Evolutionary conservation across 2,113 vertebrate species (phyloP).

Genomic region (Peromyscus maniculatus): DNA sequence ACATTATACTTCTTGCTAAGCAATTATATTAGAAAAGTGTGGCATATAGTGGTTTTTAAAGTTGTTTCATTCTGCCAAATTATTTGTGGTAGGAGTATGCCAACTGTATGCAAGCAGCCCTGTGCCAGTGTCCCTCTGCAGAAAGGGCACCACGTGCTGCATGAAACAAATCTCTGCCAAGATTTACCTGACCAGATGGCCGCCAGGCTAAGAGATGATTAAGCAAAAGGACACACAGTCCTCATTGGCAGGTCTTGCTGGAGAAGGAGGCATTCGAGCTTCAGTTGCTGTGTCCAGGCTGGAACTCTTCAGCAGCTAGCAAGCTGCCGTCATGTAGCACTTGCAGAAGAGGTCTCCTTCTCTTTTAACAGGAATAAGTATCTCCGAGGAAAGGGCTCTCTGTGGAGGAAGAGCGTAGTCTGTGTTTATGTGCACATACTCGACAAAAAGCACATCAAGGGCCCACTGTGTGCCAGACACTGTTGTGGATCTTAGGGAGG

Average conservation of each 20-base stretch:
- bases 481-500: background rate
- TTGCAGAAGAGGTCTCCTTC: conserved; percentile 63
- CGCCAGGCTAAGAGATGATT: background rate
- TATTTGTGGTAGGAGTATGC: conserved; percentile 13
- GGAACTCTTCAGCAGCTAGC: background rate
- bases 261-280: background rate
- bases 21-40: background rate
- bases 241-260: background rate
- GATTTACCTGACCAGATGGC: background rate
- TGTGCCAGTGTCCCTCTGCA: background rate
- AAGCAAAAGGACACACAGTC: background rate
- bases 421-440: background rate
- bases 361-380: conserved; percentile 43
- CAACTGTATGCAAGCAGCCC: background rate
- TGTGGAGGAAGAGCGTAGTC: conserved; percentile 32
- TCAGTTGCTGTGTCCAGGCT: conserved; percentile 24
- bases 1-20: conserved; percentile 38
- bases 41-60: background rate
- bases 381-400: conserved; percentile 13
- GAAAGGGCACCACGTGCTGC: background rate
- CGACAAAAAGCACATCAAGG: conserved; percentile 4
- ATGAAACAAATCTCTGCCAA: background rate
- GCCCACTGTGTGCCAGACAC: background rate
- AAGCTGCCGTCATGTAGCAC: background rate
- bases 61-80: conserved; percentile 33